Evolutionary conservation across 2,888 invertebrate species (phyloP).

Genomic region (Pristionchus entomophagus): DNA sequence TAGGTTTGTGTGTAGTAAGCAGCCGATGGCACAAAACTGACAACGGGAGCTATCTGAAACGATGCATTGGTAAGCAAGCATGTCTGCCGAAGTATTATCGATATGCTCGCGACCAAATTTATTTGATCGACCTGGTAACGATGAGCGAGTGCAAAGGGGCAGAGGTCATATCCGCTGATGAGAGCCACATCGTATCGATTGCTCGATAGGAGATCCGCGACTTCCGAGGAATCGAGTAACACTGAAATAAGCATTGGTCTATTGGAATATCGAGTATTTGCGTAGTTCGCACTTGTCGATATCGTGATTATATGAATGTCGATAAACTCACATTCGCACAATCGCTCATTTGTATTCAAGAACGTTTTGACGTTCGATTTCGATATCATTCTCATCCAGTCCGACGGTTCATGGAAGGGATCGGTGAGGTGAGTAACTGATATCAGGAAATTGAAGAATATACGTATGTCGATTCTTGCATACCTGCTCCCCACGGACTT

Average conservation of each 20-base stretch:
- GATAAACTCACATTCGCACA: background rate
- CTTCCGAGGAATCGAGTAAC: background rate
- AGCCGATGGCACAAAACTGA: background rate
- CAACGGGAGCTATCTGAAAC: background rate
- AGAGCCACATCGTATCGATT: background rate
- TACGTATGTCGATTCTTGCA: too few species aligned
- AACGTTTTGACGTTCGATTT: background rate
- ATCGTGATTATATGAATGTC: background rate
- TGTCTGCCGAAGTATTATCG: too few species aligned
- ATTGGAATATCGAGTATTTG: too few species aligned
- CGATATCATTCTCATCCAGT: slow-evolving; percentile 16
- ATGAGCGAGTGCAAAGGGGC: background rate
- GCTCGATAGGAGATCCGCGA: background rate
- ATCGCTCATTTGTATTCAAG: background rate
- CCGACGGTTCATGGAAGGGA: background rate
- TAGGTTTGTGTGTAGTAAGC: background rate
- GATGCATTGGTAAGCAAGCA: too few species aligned
- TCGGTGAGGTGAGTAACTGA: background rate
- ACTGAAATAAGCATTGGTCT: background rate
- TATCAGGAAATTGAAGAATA: background rate
- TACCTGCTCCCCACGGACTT: background rate
- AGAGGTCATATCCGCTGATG: background rate
- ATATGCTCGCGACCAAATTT: too few species aligned
- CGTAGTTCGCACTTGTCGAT: background rate
- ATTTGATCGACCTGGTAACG: background rate